These are phyloP conservation scores for Malurus melanocephalus DNA, from an alignment of 2,113 vertebrate genomes.

Conservation along the genomic window DNA sequence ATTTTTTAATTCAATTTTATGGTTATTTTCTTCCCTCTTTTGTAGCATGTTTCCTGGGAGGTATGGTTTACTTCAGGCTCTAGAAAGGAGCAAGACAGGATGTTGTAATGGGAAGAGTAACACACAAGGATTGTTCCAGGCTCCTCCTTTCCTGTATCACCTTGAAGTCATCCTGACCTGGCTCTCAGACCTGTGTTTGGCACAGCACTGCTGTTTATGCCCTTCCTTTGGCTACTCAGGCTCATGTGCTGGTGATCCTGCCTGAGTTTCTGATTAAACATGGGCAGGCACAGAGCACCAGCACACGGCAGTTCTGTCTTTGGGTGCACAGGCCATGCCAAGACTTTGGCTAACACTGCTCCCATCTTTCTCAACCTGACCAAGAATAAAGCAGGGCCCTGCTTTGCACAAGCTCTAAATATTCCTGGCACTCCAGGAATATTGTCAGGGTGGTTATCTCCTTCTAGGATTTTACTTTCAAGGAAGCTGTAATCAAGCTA, in stretches of 20 bases:
- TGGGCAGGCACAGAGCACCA: neutral
- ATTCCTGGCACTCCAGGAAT: neutral
- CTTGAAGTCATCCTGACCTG: neutral
- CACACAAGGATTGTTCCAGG: accelerated
- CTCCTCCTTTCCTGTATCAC: neutral
- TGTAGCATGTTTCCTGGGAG: neutral
- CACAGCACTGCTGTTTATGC: neutral
- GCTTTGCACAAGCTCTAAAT: neutral
- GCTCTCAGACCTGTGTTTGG: neutral
- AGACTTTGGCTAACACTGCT: neutral
- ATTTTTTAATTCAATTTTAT: neutral
- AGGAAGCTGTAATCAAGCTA: neutral
- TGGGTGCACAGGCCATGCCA: neutral
- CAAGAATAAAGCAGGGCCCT: neutral
- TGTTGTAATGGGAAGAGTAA: neutral
- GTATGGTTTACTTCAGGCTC: neutral
- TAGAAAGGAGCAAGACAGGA: neutral
- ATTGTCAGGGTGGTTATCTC: neutral
- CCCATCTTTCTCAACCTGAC: neutral
- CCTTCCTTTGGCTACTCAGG: neutral
- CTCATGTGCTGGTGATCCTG: neutral
- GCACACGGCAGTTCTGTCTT: neutral
- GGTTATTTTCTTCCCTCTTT: neutral
- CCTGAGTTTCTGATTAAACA: neutral
- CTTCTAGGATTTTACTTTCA: neutral